phyloP scores from a whole-genome alignment of 2,113 vertebrate species.

The Gyps fulvus region DNA sequence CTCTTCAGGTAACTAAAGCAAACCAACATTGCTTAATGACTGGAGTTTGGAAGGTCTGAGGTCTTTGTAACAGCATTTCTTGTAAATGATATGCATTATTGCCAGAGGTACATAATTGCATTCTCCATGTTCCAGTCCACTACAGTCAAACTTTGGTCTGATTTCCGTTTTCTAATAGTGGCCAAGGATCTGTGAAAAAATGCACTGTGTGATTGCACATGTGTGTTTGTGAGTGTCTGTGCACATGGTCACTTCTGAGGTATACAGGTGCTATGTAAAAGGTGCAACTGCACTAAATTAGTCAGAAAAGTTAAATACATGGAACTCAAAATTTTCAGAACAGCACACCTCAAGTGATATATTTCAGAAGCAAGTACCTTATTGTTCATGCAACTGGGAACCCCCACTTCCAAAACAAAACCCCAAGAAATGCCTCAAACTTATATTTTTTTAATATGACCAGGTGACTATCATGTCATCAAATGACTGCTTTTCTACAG shows the following conservation, averaged over 20 bases:
- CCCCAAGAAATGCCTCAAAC: neutral
- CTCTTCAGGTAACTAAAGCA: neutral
- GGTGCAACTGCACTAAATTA: neutral
- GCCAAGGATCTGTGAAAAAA: neutral
- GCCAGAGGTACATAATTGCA: neutral
- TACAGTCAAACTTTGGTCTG: neutral
- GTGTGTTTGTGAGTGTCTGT: neutral
- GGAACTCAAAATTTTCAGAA: neutral
- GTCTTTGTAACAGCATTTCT: neutral
- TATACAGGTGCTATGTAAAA: neutral
- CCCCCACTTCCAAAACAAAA: neutral
- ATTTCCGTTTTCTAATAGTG: neutral
- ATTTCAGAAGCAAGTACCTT: neutral
- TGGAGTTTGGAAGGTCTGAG: neutral
- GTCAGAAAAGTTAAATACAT: neutral
- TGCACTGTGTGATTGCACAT: accelerated
- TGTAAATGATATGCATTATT: neutral
- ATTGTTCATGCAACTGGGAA: neutral
- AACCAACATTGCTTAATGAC: neutral
- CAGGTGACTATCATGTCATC: neutral
- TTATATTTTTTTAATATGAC: neutral
- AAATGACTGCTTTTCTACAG: neutral
- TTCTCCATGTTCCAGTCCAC: neutral
- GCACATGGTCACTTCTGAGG: neutral
- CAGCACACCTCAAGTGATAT: neutral